Evolutionary conservation across 2,888 invertebrate genomes (phyloP), one percentile per base, ranked within the genome.

Genomic region (Sarcophaga carnaria): DNA sequence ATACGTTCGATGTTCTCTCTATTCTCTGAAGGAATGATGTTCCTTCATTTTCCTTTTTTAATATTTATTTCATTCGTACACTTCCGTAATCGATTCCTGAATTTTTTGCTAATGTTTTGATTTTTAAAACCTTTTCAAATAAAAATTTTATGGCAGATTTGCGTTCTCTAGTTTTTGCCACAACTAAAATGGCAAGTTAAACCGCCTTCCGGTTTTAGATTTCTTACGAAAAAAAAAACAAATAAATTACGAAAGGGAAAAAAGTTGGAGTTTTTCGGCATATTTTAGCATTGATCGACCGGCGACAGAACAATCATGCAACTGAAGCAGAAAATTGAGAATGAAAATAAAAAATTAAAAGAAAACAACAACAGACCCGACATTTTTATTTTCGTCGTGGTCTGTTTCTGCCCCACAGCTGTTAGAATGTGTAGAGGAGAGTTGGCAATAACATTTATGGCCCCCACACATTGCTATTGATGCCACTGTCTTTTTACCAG

Each of bases 241-340:
- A 17, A 27, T 20, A 49, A 74, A 49, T 2, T 54, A 47, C 47
- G 12, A 64, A 27, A 45, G 20, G 10, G 37, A 49, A 54, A 22
- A 63, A 17, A 63, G 8, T 8, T 10, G 2, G 0, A 12, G 20
- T 37, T 67, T 83, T 76, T 37, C 2, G 37, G 37, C 37, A 37
- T 10, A 37, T 27, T 77, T 74, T 83, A 83, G 77, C 76, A 83
- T 86, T 77, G 80, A 86, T 86, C 72, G 80, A 86, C 72, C 37
- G 37, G 37, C 37, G 37, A 37, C 37, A 72, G 80, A 77, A 86
- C 67, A 83, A 77, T 77, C 80, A 86, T 69, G 83, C 83, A 86
- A 86, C 74, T 83, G 80, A 80, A 62, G 86, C 82, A 75, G 74
- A 82, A 85, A 85, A 81, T 78, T 37, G 60, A 60, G 20, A 63